phyloP scores from a whole-genome alignment of 2,113 vertebrate genomes.

The Paedocypris sp. region DNA sequence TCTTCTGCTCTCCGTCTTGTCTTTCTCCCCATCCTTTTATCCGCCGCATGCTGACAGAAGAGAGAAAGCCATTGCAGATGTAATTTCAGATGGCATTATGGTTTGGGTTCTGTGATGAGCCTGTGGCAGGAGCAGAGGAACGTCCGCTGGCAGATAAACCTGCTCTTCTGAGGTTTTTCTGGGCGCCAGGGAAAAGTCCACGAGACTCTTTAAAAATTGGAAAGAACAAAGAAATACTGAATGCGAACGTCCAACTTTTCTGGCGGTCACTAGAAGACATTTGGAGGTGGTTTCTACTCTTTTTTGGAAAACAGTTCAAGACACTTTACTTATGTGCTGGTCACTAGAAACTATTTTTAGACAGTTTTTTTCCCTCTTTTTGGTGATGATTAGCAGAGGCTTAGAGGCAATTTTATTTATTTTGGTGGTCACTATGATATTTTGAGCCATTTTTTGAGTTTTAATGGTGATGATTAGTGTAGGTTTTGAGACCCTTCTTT shows the following conservation, averaged over 20 bases:
- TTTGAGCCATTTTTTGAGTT: no score
- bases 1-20: neutral
- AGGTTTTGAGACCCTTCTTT: no score
- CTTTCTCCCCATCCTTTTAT: neutral
- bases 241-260: no score
- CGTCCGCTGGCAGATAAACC: constrained; percentile 22
- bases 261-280: no score
- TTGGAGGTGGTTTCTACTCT: no score
- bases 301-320: neutral
- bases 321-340: no score
- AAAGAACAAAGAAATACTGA: neutral
- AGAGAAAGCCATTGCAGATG: constrained; percentile 21
- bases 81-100: constrained; percentile 35
- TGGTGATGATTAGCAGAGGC: no score
- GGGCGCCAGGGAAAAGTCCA: neutral
- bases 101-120: constrained; percentile 18
- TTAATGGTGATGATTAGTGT: no score
- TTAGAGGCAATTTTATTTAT: no score
- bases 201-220: neutral
- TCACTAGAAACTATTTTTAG: neutral
- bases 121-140: constrained; percentile 29
- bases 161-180: neutral
- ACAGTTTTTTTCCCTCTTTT: neutral
- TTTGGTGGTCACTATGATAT: no score
- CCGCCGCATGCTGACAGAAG: constrained; percentile 22